Base-by-base conservation (phyloP, 1,140 invertebrate genomes). In the Drosophila tristis region DNA sequence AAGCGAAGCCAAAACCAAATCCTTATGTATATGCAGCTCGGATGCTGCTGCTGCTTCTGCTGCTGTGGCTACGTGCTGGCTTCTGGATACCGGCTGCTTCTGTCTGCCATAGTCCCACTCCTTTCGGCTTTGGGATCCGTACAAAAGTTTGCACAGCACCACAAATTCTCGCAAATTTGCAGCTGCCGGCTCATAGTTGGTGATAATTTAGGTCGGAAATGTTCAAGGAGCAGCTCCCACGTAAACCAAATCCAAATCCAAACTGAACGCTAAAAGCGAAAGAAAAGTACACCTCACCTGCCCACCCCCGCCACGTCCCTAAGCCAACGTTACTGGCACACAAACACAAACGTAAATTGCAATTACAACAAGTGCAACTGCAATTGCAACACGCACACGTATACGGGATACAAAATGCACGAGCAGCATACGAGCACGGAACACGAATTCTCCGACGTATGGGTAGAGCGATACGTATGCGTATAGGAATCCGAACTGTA, bases 181-280 rank as follows among this genome's bases (percentile, higher is more conserved):
- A 80, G 73, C 80, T 80, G 62, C 62, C 64, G 55, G 78, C 62
- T 74, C 65, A 68, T 74, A 64, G 60, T 76, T 74, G 84, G 86
- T 89, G 84, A 89, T 89, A 89, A 89, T 89, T 89, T 89, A 84
- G 84, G 84, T 84, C 79, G 84, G 84, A 89, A 84, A 89, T 89
- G 54, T 89, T 89, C 73, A 86, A 80, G 81, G 67, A 85, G 82
- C 31, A 39, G 48, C 51, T 49, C 64, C 31, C 42, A 84, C 80
- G 80, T 85, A 85, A 86, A 73, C 71, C 71, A 74, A 74, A 74
- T 72, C 67, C 57, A 44, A 74, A 63, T 70, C 65, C 61, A 45
- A 26, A 71, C 16, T 35, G 47, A 42, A 31, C 39, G 29, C 64
- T 67, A 74, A 54, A 63, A 63, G 61, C 50, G 43, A 53, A 74